These are phyloP conservation scores for Pao palembangensis DNA, from an alignment of 2,113 vertebrate genomes.

Conservation along the genomic window DNA sequence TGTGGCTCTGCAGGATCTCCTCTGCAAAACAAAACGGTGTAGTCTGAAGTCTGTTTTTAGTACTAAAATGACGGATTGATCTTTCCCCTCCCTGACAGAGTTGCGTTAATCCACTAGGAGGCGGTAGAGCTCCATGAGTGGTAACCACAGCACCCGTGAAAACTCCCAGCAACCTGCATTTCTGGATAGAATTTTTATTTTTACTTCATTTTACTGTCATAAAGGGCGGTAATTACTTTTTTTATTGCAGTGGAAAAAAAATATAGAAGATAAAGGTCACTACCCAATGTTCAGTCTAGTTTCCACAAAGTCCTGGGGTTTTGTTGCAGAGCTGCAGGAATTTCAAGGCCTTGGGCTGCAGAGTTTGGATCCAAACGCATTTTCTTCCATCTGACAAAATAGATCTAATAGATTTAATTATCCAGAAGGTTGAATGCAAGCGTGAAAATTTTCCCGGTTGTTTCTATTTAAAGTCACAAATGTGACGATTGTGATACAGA, in stretches of 20 bases:
- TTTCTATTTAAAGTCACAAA: too few species aligned
- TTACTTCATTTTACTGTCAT: not conserved
- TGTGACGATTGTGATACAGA: too few species aligned
- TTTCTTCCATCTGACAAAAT: too few species aligned
- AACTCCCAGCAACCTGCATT: not conserved
- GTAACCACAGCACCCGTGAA: not conserved
- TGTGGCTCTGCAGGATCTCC: constrained; percentile 89
- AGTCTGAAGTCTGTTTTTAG: too few species aligned
- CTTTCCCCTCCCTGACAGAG: too few species aligned
- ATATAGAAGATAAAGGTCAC: not conserved
- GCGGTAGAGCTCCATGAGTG: constrained; percentile 48
- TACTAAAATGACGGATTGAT: too few species aligned
- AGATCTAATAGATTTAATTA: too few species aligned
- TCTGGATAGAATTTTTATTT: too few species aligned
- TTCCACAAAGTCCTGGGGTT: not conserved
- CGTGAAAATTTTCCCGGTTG: too few species aligned
- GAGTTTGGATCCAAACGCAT: too few species aligned
- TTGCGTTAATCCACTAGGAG: constrained; percentile 51
- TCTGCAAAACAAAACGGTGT: constrained; percentile 69
- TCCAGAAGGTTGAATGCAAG: too few species aligned
- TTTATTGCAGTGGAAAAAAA: not conserved
- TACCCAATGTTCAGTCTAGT: constrained; percentile 9
- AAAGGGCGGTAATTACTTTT: too few species aligned
- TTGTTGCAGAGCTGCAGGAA: constrained; percentile 16
- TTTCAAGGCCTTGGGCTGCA: constrained; percentile 19